Conservation (phyloP, 2,113 vertebrate species). For the Raja brachyura region DNA sequence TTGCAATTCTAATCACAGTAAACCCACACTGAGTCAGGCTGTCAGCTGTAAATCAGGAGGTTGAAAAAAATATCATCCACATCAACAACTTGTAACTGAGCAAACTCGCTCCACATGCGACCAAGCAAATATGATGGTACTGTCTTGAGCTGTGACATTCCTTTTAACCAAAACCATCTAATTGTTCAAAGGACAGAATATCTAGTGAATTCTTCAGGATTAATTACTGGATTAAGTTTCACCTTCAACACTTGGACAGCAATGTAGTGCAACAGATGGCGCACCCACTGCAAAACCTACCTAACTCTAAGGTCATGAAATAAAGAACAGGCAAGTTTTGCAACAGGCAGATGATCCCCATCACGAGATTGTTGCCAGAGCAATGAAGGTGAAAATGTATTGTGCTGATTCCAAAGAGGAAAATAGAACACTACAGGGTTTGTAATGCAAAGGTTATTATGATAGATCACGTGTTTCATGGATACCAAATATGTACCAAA, state of each 20-base stretch:
- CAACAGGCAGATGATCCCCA: neutral
- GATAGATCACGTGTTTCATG: neutral
- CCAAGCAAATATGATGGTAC: neutral
- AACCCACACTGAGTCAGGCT: neutral
- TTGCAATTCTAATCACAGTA: neutral
- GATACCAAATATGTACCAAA: neutral
- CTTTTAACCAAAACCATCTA: neutral
- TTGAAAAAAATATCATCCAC: neutral
- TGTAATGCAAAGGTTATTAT: neutral
- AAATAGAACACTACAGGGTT: neutral
- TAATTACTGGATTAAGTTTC: neutral
- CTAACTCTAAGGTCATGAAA: neutral
- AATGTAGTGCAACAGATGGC: neutral
- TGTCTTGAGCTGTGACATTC: neutral
- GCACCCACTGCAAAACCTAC: neutral
- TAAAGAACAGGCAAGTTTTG: neutral
- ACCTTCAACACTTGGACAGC: neutral
- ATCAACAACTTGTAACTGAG: slow-evolving; percentile 7
- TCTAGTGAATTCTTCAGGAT: neutral
- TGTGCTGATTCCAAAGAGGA: neutral
- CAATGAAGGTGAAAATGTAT: neutral
- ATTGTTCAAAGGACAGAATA: neutral
- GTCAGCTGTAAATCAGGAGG: neutral
- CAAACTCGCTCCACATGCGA: neutral
- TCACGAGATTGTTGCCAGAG: neutral